Base-by-base conservation (phyloP, 2,113 vertebrate species). In the Sterna hirundo region DNA sequence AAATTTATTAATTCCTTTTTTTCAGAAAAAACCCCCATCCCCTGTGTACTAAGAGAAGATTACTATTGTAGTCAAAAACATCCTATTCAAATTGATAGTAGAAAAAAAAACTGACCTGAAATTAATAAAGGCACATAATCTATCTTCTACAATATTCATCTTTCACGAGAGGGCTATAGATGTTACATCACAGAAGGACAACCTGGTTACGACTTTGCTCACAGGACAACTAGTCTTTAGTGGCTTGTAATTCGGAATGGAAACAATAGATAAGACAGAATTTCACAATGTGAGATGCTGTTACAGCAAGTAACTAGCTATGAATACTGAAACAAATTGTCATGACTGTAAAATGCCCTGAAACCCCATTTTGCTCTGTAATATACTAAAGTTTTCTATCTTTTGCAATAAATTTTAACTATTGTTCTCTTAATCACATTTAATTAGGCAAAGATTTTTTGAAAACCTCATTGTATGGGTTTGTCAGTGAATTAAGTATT, bases 391-490 rank as follows among this genome's bases (percentile, higher is more conserved):
- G 7, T 11, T 47, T 78, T 72, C 34, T 15, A 34, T 46, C 9
- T 76, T 87, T 81, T 52, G 42, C 18, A 82, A 62, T 11, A 61
- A 21, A 25, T 7, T 90, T 42, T 40, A 86, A 21, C 32, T 83
- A 27, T 52, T 85, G 18, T 70, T 57, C 42, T 71, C 22, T 62
- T 77, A 83, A 75, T 72, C 14, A 46, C 15, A 36, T 54, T 70
- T 75, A 70, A 65, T 91, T 84, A 70, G 22, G 13, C 29, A 72
- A 74, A 81, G 38, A 44, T n/a, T 44, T 86, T 90, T 79, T 47
- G 1, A 25, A 95, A 91, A 49, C 11, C 3, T 76, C 26, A 40
- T 52, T 83, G 10, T 12, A 18, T 27, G 22, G 0, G 0, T 86
- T 82, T 90, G 21, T 83, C 12, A 21, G 58, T 58, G 26, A 83